Conservation (phyloP, 1,140 invertebrate species). For the Diachasma alloeum region DNA sequence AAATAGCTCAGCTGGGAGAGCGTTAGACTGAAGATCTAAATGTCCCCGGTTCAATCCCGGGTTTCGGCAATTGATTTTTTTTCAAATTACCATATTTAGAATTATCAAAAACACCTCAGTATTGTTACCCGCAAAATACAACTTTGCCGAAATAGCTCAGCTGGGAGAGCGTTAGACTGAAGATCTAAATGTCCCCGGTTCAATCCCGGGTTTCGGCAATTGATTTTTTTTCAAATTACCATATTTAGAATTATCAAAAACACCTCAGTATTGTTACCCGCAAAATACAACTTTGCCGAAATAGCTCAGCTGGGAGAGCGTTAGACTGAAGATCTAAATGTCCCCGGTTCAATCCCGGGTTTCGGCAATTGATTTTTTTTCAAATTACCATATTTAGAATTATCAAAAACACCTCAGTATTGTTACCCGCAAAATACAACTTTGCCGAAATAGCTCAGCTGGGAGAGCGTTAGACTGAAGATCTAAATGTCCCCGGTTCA, state of each 20-base stretch:
- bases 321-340: constrained; percentile 12
- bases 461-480: constrained; percentile 12
- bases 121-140: too few species aligned
- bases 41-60: too few species aligned
- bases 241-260: too few species aligned
- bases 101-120: too few species aligned
- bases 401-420: too few species aligned
- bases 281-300: background rate
- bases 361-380: background rate
- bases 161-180: constrained; percentile 8
- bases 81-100: too few species aligned
- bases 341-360: constrained; percentile 4
- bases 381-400: background rate
- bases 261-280: background rate
- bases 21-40: too few species aligned
- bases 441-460: background rate
- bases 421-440: background rate
- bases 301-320: too few species aligned
- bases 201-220: background rate
- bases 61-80: too few species aligned
- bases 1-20: too few species aligned
- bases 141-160: too few species aligned
- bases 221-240: background rate
- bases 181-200: constrained; percentile 10
- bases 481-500: constrained; percentile 10